Evolutionary conservation across 2,797 vertebrate species (phyloP).

Genomic region (Nasua narica): DNA sequence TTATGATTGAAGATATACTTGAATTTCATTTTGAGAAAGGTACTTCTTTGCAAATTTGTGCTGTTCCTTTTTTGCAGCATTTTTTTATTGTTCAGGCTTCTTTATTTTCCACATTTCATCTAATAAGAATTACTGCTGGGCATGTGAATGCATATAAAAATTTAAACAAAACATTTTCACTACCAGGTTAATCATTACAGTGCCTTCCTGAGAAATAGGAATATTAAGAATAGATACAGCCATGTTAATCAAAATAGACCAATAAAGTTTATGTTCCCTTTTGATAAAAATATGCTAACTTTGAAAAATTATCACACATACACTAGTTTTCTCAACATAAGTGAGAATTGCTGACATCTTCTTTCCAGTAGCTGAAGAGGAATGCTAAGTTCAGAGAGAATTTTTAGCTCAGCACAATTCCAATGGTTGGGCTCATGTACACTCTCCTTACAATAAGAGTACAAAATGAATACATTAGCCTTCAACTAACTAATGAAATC

Average conservation of each 20-base stretch:
- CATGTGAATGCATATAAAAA: neutral
- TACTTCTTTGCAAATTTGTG: neutral
- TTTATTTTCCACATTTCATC: neutral
- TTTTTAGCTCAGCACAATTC: neutral
- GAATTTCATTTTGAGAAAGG: neutral
- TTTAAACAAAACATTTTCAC: neutral
- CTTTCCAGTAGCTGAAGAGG: neutral
- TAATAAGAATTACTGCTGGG: neutral
- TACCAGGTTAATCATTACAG: neutral
- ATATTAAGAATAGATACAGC: neutral
- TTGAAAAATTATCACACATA: neutral
- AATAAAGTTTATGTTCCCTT: neutral
- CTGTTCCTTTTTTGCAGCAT: neutral
- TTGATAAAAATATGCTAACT: neutral
- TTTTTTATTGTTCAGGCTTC: neutral
- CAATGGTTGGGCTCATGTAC: neutral
- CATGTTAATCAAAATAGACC: neutral
- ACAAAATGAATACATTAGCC: neutral
- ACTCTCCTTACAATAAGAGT: neutral
- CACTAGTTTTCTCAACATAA: neutral
- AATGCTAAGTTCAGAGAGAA: neutral
- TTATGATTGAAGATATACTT: neutral
- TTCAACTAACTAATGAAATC: neutral
- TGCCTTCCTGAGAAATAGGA: neutral
- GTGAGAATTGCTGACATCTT: neutral